Evolutionary conservation across 2,113 vertebrate genomes (phyloP).

Genomic region (Istiophorus platypterus): DNA sequence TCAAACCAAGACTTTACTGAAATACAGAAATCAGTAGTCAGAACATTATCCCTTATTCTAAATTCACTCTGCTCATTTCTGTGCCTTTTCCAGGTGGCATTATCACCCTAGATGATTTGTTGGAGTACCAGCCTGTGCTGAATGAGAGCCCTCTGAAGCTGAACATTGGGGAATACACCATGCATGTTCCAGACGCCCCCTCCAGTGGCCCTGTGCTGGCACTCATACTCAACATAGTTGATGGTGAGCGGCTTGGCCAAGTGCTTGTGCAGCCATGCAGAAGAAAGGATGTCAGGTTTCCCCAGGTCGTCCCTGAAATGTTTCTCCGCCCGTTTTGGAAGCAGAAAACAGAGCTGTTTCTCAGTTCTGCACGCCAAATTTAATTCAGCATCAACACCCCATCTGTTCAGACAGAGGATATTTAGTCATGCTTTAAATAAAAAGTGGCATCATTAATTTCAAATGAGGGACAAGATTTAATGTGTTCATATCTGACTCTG

Average conservation of each 20-base stretch:
- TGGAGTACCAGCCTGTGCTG: conserved; percentile 86
- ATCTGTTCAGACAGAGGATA: conserved; percentile 47
- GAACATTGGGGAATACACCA: conserved; percentile 86
- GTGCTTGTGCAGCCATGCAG: conserved; percentile 53
- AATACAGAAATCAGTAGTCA: not conserved
- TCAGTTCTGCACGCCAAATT: conserved; percentile 50
- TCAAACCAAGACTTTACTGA: not conserved
- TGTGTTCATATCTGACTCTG: conserved; percentile 24
- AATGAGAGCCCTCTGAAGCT: conserved; percentile 86
- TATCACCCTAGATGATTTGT: conserved; percentile 88
- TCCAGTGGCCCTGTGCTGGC: conserved; percentile 93
- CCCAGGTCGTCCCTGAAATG: conserved; percentile 59
- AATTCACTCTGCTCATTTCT: conserved; percentile 13
- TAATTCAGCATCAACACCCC: conserved; percentile 35
- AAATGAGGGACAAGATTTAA: conserved; percentile 23
- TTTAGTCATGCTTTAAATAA: conserved; percentile 39
- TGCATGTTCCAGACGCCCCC: conserved; percentile 90
- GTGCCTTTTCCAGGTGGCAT: conserved; percentile 88
- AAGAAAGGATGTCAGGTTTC: conserved; percentile 68
- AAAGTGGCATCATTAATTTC: conserved; percentile 34
- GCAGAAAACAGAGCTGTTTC: conserved; percentile 38
- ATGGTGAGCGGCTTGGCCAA: conserved; percentile 85
- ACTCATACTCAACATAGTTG: conserved; percentile 94
- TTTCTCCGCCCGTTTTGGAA: conserved; percentile 33
- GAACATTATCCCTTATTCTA: conserved; percentile 10